Evolutionary conservation across 2,113 vertebrate species (phyloP).

Genomic region (Phylloscopus trochiloides): DNA sequence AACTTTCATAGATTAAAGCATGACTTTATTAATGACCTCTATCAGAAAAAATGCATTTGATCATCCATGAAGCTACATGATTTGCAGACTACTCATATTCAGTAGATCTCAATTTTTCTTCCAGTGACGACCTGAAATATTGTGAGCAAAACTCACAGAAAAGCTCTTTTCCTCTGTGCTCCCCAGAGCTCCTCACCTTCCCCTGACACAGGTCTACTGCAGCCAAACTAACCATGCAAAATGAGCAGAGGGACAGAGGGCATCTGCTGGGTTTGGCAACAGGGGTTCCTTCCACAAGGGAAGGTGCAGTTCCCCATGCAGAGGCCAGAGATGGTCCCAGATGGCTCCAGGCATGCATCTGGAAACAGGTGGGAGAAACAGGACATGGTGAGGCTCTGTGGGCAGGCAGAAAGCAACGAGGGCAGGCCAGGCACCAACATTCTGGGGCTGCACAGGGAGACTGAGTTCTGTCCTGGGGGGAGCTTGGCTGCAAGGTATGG

Average conservation of each 20-base stretch:
- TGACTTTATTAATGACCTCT: background rate
- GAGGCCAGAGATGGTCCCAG: background rate
- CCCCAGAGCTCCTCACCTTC: background rate
- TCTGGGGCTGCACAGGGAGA: too few relatives aligned
- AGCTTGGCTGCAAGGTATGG: background rate
- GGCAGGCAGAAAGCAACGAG: background rate
- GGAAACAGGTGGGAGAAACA: background rate
- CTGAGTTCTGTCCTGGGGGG: too few relatives aligned
- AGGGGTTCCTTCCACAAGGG: background rate
- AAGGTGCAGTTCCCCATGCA: background rate
- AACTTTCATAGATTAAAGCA: background rate
- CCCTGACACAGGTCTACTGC: background rate
- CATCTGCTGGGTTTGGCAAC: background rate
- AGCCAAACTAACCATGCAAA: background rate
- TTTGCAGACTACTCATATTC: background rate
- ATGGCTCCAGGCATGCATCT: accelerated
- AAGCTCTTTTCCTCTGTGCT: background rate
- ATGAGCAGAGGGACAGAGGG: background rate
- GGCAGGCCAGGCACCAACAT: accelerated
- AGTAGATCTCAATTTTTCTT: background rate
- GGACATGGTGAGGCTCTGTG: accelerated
- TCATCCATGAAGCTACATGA: background rate
- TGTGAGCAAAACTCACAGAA: background rate
- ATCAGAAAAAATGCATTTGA: background rate
- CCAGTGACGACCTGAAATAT: background rate